A percentile compares a stretch with the other conserved stretches of the same genome.
These are phyloP conservation scores for Capromys pilorides DNA, from an alignment of 2,797 vertebrate species.

Conservation along the genomic window DNA sequence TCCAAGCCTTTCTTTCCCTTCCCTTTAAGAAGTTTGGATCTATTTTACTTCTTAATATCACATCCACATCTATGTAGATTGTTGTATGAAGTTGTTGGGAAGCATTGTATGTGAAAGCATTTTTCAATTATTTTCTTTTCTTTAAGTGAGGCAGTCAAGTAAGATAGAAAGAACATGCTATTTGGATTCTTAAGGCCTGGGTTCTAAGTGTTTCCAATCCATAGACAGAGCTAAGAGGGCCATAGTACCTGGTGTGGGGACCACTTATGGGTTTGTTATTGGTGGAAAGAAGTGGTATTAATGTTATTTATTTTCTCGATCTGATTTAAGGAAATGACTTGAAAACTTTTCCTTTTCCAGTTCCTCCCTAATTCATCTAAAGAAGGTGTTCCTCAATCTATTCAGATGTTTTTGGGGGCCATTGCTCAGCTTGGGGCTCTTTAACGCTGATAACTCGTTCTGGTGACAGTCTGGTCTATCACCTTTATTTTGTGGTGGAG, in stretches of 20 bases:
- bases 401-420: not conserved
- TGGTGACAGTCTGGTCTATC: not conserved
- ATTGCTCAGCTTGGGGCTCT: not conserved
- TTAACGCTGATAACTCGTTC: not conserved
- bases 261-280: not conserved
- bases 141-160: not conserved
- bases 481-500: not conserved
- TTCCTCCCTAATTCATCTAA: not conserved
- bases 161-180: not conserved
- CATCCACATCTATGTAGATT: not conserved
- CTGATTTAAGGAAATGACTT: not conserved
- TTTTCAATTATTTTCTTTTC: not conserved
- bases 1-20: not conserved
- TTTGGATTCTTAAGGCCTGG: not conserved
- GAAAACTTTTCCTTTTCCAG: not conserved
- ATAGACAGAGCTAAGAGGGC: not conserved
- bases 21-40: not conserved
- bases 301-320: constrained; percentile 10
- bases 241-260: not conserved
- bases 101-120: not conserved
- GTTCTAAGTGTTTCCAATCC: not conserved
- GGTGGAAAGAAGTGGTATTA: not conserved
- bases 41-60: not conserved
- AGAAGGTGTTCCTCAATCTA: not conserved
- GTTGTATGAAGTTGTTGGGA: not conserved